Conservation (phyloP, 2,113 vertebrate species). For the Carettochelys insculpta region DNA sequence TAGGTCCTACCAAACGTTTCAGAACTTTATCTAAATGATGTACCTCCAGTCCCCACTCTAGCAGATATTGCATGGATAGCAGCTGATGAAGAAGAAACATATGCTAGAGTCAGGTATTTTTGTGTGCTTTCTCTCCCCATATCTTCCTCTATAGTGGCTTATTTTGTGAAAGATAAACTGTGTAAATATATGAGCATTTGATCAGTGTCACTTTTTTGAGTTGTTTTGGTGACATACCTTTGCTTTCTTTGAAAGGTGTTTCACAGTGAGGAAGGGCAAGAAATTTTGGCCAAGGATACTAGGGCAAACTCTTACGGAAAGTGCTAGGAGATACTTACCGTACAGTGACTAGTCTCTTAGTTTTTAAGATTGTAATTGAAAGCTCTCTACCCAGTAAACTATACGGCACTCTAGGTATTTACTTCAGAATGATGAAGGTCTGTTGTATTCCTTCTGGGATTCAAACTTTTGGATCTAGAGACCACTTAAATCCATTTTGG, state of each 20-base stretch:
- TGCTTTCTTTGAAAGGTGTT: no score
- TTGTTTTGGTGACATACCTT: neutral
- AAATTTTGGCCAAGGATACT: rapidly evolving
- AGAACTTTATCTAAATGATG: constrained; percentile 81
- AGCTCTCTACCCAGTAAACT: neutral
- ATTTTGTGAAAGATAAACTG: neutral
- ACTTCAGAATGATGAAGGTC: neutral
- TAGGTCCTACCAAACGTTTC: constrained; percentile 89
- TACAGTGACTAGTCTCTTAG: neutral
- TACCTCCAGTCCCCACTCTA: constrained; percentile 91
- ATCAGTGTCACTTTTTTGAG: no score
- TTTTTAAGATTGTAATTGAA: neutral
- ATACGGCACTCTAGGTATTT: rapidly evolving
- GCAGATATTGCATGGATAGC: constrained; percentile 98
- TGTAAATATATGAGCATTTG: no score
- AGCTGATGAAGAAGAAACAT: constrained; percentile 96
- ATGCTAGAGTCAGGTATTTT: constrained; percentile 92
- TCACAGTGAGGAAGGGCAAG: neutral
- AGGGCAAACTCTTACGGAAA: neutral
- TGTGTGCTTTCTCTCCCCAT: neutral
- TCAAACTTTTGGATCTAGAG: neutral
- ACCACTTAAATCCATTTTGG: neutral
- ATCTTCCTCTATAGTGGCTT: rapidly evolving
- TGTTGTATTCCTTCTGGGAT: neutral
- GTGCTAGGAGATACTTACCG: neutral